These are phyloP conservation scores for Pyrrhosoma nymphula DNA, from an alignment of 2,888 invertebrate genomes.

Conservation along the genomic window DNA sequence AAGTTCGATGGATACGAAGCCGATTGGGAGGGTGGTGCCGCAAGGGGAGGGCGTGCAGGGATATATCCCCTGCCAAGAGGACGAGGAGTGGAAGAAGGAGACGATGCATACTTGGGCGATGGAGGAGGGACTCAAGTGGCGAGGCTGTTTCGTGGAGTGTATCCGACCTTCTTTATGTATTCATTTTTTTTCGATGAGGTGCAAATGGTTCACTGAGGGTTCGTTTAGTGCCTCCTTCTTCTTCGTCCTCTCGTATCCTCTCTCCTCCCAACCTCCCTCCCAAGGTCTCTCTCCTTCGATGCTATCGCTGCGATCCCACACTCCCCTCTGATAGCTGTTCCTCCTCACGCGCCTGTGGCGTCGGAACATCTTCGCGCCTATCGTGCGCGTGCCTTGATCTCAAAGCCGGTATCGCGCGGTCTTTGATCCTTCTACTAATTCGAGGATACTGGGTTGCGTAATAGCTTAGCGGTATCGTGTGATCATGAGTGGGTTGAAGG, in stretches of 20 bases:
- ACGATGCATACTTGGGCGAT: background rate
- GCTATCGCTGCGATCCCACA: no score
- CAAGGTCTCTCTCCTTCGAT: background rate
- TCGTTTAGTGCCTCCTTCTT: background rate
- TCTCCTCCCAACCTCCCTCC: background rate
- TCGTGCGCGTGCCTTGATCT: no score
- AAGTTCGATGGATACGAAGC: background rate
- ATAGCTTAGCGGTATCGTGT: no score
- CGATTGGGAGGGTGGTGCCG: background rate
- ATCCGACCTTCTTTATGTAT: background rate
- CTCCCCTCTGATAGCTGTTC: no score
- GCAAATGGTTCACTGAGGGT: background rate
- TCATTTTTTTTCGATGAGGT: background rate
- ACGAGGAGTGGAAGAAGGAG: background rate
- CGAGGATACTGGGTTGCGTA: no score
- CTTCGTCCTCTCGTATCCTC: background rate
- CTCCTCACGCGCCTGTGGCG: no score
- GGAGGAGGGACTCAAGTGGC: background rate
- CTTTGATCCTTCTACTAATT: no score
- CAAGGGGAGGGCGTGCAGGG: background rate
- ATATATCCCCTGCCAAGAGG: background rate
- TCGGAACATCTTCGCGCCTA: no score
- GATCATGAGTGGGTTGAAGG: no score
- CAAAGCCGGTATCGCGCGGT: no score
- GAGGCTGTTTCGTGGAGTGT: constrained; percentile 4